These are phyloP conservation scores for Choristoneura fumiferana DNA, from an alignment of 1,140 invertebrate species.

Conservation along the genomic window DNA sequence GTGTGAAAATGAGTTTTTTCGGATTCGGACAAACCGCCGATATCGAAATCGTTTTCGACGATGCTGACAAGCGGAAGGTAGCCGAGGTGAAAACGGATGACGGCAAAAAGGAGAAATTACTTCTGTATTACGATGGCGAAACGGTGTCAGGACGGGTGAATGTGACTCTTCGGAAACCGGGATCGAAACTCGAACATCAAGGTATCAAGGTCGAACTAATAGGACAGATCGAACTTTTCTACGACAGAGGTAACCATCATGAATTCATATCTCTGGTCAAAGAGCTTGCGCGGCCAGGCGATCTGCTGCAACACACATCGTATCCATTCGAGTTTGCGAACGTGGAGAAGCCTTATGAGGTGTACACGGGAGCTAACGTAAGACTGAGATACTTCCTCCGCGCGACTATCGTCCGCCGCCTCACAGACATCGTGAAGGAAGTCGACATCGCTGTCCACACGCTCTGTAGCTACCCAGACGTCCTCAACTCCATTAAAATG, in stretches of 20 bases:
- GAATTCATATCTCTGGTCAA: slow-evolving; percentile 98
- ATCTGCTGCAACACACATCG: slow-evolving; percentile 95
- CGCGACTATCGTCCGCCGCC: slow-evolving; percentile 95
- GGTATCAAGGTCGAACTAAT: slow-evolving; percentile 99
- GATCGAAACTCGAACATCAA: slow-evolving; percentile 98
- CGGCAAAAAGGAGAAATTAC: slow-evolving; percentile 96
- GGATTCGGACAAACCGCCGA: slow-evolving; percentile 99
- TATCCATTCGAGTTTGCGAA: slow-evolving; percentile 98
- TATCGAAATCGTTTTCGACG: slow-evolving; percentile 97
- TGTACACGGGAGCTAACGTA: slow-evolving; percentile 98
- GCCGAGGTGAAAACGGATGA: slow-evolving; percentile 98
- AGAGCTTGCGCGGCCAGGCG: slow-evolving; percentile 96
- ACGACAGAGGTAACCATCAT: slow-evolving; percentile 99
- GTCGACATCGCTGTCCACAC: slow-evolving; percentile 98
- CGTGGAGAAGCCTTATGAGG: slow-evolving; percentile 99
- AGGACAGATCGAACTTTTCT: slow-evolving; percentile 99
- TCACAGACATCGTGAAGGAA: slow-evolving; percentile 98
- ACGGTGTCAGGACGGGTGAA: slow-evolving; percentile 98
- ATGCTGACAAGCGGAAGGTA: slow-evolving; percentile 93
- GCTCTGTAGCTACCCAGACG: slow-evolving; percentile 98
- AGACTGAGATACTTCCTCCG: slow-evolving; percentile 96
- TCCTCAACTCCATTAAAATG: slow-evolving; percentile 98
- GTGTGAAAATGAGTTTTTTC: slow-evolving; percentile 92
- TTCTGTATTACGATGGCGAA: slow-evolving; percentile 99
- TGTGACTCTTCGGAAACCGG: slow-evolving; percentile 95